A percentile compares a stretch with the other conserved stretches of the same genome.
phyloP scores from a whole-genome alignment of 2,113 vertebrate genomes.

The Pongo abelii region DNA sequence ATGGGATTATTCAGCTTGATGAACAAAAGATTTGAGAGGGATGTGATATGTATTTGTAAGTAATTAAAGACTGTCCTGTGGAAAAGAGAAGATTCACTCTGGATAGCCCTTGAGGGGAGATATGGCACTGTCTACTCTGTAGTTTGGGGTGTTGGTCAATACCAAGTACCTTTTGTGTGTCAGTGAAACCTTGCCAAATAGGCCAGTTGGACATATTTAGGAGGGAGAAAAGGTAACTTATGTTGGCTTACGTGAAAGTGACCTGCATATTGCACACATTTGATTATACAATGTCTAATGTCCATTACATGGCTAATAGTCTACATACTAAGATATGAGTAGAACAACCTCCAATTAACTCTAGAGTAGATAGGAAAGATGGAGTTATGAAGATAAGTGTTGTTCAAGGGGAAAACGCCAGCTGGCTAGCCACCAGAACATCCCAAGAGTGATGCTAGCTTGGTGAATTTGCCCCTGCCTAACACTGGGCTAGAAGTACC shows the following conservation, averaged over 20 bases:
- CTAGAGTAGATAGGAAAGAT: background rate
- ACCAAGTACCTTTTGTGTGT: background rate
- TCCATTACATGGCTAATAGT: background rate
- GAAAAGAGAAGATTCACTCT: background rate
- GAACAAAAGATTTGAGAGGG: background rate
- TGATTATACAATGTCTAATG: background rate
- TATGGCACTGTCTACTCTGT: background rate
- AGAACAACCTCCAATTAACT: background rate
- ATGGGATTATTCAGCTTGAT: slow-evolving; percentile 7
- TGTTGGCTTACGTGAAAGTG: background rate
- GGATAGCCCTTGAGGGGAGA: background rate
- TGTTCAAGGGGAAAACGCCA: background rate
- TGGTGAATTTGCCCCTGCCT: background rate
- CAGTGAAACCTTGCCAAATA: background rate
- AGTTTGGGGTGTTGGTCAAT: background rate
- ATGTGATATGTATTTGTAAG: background rate
- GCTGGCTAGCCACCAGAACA: background rate
- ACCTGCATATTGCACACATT: background rate
- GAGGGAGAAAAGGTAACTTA: background rate
- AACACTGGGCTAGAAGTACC: background rate
- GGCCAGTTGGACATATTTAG: background rate
- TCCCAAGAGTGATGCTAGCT: background rate
- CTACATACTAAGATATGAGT: background rate
- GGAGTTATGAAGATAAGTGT: background rate
- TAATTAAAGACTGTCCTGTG: background rate